Percentiles rank a stretch among this genome's conserved stretches.
Evolutionary conservation across 2,888 invertebrate genomes (phyloP).

Genomic region (Archaeoteleia sp.): DNA sequence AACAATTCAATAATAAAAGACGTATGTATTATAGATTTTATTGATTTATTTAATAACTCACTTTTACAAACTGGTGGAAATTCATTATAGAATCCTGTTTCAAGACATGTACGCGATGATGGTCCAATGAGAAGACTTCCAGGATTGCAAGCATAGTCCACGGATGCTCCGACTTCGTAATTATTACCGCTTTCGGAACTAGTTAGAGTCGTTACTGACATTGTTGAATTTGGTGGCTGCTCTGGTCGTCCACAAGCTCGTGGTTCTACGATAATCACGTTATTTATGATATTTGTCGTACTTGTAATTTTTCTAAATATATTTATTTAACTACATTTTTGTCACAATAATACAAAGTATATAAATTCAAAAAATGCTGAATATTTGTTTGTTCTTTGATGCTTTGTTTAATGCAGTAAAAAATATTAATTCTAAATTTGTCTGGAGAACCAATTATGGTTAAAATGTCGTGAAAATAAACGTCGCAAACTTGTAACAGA

Average conservation of each 20-base stretch:
- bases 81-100: slow-evolving; percentile 95
- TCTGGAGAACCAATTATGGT: no score
- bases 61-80: slow-evolving; percentile 95
- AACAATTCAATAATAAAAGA: slow-evolving; percentile 1
- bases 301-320: no score
- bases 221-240: slow-evolving; percentile 94
- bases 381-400: no score
- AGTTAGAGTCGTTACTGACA: slow-evolving; percentile 75
- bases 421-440: no score
- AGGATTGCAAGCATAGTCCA: slow-evolving; percentile 89
- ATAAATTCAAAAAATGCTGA: no score
- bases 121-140: slow-evolving; percentile 93
- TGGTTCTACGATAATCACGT: slow-evolving; percentile 79
- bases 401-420: no score
- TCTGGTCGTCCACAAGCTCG: slow-evolving; percentile 94
- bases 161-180: slow-evolving; percentile 83
- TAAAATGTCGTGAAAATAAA: no score
- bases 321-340: background rate
- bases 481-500: no score
- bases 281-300: slow-evolving; percentile 23
- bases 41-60: slow-evolving; percentile 75
- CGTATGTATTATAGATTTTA: background rate
- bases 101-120: slow-evolving; percentile 86
- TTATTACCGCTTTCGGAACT: slow-evolving; percentile 82
- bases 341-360: no score